Evolutionary conservation across 30 jellyfish, hydroid and myxozoan genomes (phyloP).

Genomic region (Morbakka virulenta): DNA sequence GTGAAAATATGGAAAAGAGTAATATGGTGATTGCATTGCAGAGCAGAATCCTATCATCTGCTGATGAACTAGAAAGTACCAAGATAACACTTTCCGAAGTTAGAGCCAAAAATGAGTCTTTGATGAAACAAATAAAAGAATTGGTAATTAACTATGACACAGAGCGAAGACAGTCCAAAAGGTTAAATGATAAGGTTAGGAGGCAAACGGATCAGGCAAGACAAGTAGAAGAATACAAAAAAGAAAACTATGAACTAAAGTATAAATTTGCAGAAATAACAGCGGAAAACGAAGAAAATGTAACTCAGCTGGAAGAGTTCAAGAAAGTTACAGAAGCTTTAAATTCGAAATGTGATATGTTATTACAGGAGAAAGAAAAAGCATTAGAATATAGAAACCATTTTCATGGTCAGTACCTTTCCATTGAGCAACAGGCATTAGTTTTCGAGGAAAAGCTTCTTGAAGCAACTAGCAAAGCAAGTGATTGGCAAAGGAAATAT

Average conservation of each 20-base stretch:
- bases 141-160: constrained; percentile 80
- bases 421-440: constrained; percentile 23
- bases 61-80: constrained; percentile 48
- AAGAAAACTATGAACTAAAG: constrained; percentile 62
- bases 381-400: constrained; percentile 47
- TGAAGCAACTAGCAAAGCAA: constrained; percentile 37
- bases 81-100: constrained; percentile 35
- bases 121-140: constrained; percentile 69
- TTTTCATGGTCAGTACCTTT: constrained; percentile 38
- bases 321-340: constrained; percentile 82
- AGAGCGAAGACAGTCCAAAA: constrained; percentile 67
- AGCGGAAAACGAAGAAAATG: constrained; percentile 72
- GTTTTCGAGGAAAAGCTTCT: constrained; percentile 31
- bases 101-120: constrained; percentile 62
- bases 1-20: constrained; percentile 46
- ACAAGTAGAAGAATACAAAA: constrained; percentile 58
- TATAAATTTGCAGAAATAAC: constrained; percentile 59
- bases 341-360: constrained; percentile 60
- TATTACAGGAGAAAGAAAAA: constrained; percentile 58
- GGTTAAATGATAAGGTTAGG: constrained; percentile 68
- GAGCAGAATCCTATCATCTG: constrained; percentile 46
- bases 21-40: constrained; percentile 66
- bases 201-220: constrained; percentile 53
- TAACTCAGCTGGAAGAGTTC: constrained; percentile 60
- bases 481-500: constrained; percentile 51